Base-by-base conservation (phyloP, 2,113 vertebrate genomes). In the Seriola quinqueradiata region DNA sequence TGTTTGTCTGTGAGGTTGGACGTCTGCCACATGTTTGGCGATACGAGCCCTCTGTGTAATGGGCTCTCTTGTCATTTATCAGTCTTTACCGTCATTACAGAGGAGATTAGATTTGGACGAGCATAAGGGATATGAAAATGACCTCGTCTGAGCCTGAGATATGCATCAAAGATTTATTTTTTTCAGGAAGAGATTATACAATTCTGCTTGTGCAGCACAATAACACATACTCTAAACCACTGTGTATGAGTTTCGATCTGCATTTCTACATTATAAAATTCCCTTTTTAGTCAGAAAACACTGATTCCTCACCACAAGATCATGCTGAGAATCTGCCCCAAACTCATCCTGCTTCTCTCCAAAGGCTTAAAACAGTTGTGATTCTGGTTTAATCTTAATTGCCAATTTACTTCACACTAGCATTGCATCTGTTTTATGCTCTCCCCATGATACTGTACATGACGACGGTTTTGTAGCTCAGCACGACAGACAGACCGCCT, bases 401-500 rank as follows among this genome's bases (percentile, higher is more conserved):
- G 84, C 61, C 83, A 79, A 89, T 90, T 87, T 88, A 63, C 75
- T 63, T 86, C 89, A 86, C 3, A 67, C 79, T n/a, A 77, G 85
- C 85, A 73, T 23, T 78, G 79, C 85, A 82, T 86, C 83, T 87
- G 83, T 83, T 83, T 82, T 61, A 69, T 65, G 65, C 40, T 58
- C 66, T 21, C 68, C 7, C 28, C 6, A 5, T 58, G 75, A 69
- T 64, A 4, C 64, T 60, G 57, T 65, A 72, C 36, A 63, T 34
- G 67, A 28, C 44, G n/a, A 58, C 60, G 19, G 78, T 50, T 80
- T 50, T 61, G 19, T 52, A 57, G 73, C 80, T 50, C 69, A 57
- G 64, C 68, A 34, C 11, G 28, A 54, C 77, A 66, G 23, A 68
- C 5, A 21, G 28, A 28, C 28, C 2, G 63, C 64, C 75, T 64